Evolutionary conservation across 2,888 invertebrate genomes (phyloP).

Genomic region (Andrena chrysosceles): DNA sequence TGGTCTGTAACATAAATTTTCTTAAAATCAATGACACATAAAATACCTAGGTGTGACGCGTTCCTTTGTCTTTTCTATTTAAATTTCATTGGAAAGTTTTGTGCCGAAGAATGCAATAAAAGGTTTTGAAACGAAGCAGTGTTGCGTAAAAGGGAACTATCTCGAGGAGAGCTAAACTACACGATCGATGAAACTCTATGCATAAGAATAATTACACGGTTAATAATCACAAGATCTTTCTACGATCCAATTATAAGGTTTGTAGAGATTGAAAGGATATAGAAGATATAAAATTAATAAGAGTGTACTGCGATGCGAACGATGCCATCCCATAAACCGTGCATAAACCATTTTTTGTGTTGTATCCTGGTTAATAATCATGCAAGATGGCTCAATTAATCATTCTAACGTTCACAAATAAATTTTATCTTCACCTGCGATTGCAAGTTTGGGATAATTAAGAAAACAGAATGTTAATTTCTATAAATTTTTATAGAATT

Average conservation of each 20-base stretch:
- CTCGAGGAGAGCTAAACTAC: neutral
- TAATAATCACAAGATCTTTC: neutral
- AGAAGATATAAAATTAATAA: neutral
- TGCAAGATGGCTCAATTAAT: conserved; percentile 1
- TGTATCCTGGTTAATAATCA: too few species aligned
- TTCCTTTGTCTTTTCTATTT: neutral
- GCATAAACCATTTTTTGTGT: neutral
- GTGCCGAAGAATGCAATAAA: neutral
- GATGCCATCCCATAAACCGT: neutral
- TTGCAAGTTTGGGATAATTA: neutral
- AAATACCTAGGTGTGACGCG: neutral
- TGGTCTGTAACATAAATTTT: too few species aligned
- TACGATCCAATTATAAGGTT: neutral
- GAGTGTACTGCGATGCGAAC: neutral
- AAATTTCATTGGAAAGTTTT: neutral
- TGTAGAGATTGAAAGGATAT: neutral
- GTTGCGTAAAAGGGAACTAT: neutral
- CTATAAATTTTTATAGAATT: neutral
- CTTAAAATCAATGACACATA: too few species aligned
- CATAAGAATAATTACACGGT: neutral
- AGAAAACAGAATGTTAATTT: neutral
- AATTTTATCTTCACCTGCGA: neutral
- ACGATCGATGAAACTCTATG: neutral
- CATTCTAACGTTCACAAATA: neutral
- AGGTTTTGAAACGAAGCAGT: neutral